Conservation (phyloP, 2,888 invertebrate species). For the Cetonia aurata region DNA sequence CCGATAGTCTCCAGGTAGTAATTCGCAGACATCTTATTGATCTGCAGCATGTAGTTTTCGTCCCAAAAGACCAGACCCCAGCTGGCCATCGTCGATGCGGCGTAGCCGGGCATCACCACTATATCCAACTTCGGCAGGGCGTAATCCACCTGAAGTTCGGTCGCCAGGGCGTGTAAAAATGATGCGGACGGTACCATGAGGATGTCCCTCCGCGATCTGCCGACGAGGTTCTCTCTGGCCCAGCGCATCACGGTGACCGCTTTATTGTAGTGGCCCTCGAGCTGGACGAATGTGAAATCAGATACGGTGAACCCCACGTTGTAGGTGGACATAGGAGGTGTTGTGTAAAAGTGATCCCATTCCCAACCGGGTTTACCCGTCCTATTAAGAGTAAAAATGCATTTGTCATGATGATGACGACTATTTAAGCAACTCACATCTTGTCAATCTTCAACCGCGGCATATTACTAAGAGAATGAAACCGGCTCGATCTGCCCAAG, state of each 20-base stretch:
- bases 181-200: too few species aligned
- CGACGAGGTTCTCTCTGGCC: too few species aligned
- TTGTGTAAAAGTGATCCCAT: slow-evolving; percentile 80
- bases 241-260: too few species aligned
- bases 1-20: slow-evolving; percentile 74
- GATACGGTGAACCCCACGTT: slow-evolving; percentile 87
- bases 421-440: slow-evolving; percentile 73
- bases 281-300: slow-evolving; percentile 78
- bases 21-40: too few species aligned
- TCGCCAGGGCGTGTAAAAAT: too few species aligned
- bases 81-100: slow-evolving; percentile 82
- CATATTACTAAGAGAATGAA: slow-evolving; percentile 83
- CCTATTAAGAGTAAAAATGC: slow-evolving; percentile 63
- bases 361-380: slow-evolving; percentile 72
- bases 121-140: slow-evolving; percentile 84
- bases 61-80: slow-evolving; percentile 89
- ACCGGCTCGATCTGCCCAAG: slow-evolving; percentile 74
- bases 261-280: slow-evolving; percentile 81
- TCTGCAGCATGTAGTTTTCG: slow-evolving; percentile 79
- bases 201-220: too few species aligned
- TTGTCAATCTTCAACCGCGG: slow-evolving; percentile 69
- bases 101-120: slow-evolving; percentile 85
- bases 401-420: too few species aligned
- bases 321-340: slow-evolving; percentile 94
- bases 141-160: too few species aligned